phyloP scores from a whole-genome alignment of 2,113 vertebrate species.

The Istiophorus platypterus region DNA sequence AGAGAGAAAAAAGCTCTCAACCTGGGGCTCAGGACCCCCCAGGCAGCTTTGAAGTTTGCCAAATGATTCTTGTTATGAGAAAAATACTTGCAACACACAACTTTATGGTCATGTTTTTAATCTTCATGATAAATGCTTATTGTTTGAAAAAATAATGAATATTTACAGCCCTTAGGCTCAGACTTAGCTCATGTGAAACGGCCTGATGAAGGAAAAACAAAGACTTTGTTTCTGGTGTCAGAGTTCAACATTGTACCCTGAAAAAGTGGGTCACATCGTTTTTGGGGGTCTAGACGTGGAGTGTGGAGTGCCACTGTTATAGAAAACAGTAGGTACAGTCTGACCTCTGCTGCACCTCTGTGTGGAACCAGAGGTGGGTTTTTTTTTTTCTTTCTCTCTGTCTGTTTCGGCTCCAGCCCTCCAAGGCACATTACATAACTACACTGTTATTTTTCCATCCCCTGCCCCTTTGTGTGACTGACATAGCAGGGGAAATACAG shows the following conservation, averaged over 20 bases:
- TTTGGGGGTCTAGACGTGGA: not conserved
- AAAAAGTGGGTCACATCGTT: constrained; percentile 13
- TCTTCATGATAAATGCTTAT: constrained; percentile 38
- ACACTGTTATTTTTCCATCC: constrained; percentile 64
- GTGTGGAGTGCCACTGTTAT: constrained; percentile 14
- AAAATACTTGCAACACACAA: constrained; percentile 21
- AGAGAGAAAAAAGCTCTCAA: constrained; percentile 7
- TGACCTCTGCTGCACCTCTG: constrained; percentile 61
- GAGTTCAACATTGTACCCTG: constrained; percentile 12
- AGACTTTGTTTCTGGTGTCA: constrained; percentile 2
- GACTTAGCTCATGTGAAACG: constrained; percentile 10
- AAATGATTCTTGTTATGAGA: constrained; percentile 24
- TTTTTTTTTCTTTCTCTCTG: constrained; percentile 28
- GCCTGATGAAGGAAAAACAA: constrained; percentile 11
- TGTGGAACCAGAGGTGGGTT: constrained; percentile 43
- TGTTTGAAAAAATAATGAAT: constrained; percentile 34
- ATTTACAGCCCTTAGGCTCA: not conserved
- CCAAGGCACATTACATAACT: constrained; percentile 68
- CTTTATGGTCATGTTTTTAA: constrained; percentile 39
- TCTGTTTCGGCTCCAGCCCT: constrained; percentile 55
- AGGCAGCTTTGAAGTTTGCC: constrained; percentile 15
- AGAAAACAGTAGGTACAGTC: constrained; percentile 49
- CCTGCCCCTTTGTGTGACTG: constrained; percentile 54
- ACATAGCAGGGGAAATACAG: constrained; percentile 53
- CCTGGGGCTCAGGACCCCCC: constrained; percentile 5